Evolutionary conservation across 2,888 invertebrate genomes (phyloP), one percentile per base, ranked within the genome.

Genomic region (Nemotelus pantherinus): DNA sequence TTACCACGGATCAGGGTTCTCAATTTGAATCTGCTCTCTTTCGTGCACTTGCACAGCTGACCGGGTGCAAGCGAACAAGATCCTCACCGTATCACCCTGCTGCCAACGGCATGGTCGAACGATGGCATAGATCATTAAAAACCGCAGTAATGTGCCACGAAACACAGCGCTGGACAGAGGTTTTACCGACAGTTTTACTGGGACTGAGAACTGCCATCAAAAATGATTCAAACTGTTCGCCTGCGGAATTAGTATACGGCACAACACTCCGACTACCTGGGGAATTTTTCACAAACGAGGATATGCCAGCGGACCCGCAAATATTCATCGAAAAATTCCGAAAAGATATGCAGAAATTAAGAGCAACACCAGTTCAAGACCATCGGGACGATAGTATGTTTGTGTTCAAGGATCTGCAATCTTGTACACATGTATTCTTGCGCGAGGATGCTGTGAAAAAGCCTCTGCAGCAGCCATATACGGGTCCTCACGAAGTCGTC

Each of bases 191-290:
- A 10, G 60, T 80, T 9, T 50, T 86, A 1, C 80, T 87, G 2
- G 85, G 84, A 0, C 64, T 85, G 2, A 81, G 85, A 3, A 80
- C 83, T 0, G 79, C 81, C 3, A 77, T 79, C 44, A 84, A 84
- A 77, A 83, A 83, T 41, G 83, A 85, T 78, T 74, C 83, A 0
- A 78, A 82, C 41, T 77, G 82, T 10, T 82, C 82, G 3, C 72
- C 83, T 39, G 83, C 84, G 1, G 82, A 85, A 72, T 77, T 86
- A 77, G 80, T 85, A 0, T 85, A 83, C 71, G 84, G 85, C 0
- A 80, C 81, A 55, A 68, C 80, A 2, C 79, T 85, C 2, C 81
- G 82, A 1, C 68, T 85, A 3, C 85, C 83, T 1, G 79, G 80
- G 1, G 79, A 78, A 60, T 80, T 77, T 50, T 79, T 80, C 53